A percentile compares a stretch with the other conserved stretches of the same genome.
Evolutionary conservation across 2,888 invertebrate genomes (phyloP).

Genomic region (Rhopalosiphum nymphaeae): DNA sequence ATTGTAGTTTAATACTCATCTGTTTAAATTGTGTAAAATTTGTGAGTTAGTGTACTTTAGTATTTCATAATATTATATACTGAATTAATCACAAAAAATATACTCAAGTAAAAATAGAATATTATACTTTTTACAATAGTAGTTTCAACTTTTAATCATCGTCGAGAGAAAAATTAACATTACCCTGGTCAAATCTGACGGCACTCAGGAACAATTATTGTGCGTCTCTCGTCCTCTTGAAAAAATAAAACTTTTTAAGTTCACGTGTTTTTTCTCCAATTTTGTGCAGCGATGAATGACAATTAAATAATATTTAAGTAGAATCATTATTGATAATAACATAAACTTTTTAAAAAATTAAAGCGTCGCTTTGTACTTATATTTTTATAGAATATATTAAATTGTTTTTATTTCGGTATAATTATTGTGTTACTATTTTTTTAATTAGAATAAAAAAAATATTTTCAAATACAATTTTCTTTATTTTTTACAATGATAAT

Average conservation of each 20-base stretch:
- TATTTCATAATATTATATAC: neutral
- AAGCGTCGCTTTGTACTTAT: no score
- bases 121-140: neutral
- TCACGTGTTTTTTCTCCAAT: neutral
- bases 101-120: neutral
- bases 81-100: neutral
- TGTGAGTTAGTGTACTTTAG: neutral
- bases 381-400: no score
- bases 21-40: neutral
- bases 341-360: no score
- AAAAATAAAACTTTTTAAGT: neutral
- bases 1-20: neutral
- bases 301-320: neutral
- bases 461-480: neutral
- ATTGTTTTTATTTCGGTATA: no score
- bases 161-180: neutral
- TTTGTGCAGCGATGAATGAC: neutral
- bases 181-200: neutral
- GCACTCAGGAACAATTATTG: neutral
- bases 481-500: neutral
- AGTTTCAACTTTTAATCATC: neutral
- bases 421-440: no score
- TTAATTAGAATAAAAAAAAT: neutral
- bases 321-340: neutral
- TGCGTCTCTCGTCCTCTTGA: neutral